These are phyloP conservation scores for Chaenodraco wilsoni DNA, from an alignment of 2,797 vertebrate species.

Conservation along the genomic window DNA sequence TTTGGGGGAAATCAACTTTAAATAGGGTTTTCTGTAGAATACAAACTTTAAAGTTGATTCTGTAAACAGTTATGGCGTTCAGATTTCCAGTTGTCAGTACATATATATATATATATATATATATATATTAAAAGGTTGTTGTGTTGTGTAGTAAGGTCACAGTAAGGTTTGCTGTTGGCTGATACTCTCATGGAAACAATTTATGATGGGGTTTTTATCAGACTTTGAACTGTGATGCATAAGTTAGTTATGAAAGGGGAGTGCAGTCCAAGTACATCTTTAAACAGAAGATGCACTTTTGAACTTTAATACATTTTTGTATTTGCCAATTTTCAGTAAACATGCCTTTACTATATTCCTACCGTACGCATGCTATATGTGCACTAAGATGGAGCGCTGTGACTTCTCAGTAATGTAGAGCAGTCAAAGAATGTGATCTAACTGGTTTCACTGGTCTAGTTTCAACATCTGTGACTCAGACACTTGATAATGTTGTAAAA, in stretches of 20 bases:
- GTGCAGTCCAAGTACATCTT: not conserved
- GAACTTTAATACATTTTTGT: not conserved
- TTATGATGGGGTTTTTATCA: constrained; percentile 1
- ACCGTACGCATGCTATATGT: not conserved
- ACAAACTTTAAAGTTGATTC: not conserved
- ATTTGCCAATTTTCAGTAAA: too few species aligned
- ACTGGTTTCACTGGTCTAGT: constrained; percentile 75
- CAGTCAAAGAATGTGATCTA: constrained; percentile 71
- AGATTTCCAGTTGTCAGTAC: not conserved
- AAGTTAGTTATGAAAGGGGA: constrained; percentile 1
- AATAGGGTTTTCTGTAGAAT: not conserved
- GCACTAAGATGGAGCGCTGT: not conserved
- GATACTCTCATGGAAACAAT: not conserved
- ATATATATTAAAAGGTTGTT: not conserved
- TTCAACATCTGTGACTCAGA: constrained; percentile 63
- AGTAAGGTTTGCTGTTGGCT: not conserved
- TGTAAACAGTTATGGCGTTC: not conserved
- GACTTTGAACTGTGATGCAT: constrained; percentile 34
- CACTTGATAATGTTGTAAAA: constrained; percentile 19
- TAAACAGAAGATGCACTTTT: not conserved
- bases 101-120: not conserved
- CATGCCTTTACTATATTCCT: not conserved
- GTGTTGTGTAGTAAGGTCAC: not conserved
- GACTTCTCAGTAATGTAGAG: constrained; percentile 47
- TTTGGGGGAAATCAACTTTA: not conserved